A percentile compares a stretch with the other conserved stretches of the same genome.
Conservation (phyloP, 2,888 invertebrate species). For the Tiliacea aurago region DNA sequence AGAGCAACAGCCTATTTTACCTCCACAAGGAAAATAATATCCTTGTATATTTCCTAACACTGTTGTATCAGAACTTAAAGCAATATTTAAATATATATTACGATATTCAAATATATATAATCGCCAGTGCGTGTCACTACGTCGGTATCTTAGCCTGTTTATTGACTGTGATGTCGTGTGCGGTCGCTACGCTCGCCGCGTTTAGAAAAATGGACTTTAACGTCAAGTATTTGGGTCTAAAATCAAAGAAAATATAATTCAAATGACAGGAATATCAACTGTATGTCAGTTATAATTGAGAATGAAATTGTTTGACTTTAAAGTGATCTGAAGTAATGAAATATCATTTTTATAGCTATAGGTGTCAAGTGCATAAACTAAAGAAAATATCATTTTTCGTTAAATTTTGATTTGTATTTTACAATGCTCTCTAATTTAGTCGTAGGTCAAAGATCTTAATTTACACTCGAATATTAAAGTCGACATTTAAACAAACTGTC, state of each 20-base stretch:
- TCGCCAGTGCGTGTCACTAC: conserved; percentile 45
- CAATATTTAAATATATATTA: conserved; percentile 25
- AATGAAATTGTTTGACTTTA: conserved; percentile 19
- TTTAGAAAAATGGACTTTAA: conserved; percentile 35
- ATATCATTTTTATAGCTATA: conserved; percentile 49
- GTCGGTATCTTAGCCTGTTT: conserved; percentile 59
- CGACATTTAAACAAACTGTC: background rate
- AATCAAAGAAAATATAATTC: conserved; percentile 14
- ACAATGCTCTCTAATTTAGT: conserved; percentile 58
- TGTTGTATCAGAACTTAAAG: conserved; percentile 5
- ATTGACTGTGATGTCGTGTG: conserved; percentile 67
- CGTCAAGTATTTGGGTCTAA: conserved; percentile 9
- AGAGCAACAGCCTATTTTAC: background rate
- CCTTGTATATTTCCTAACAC: conserved; percentile 13
- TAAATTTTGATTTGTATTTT: conserved; percentile 42
- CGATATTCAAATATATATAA: conserved; percentile 19
- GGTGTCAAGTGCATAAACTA: conserved; percentile 29
- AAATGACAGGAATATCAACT: conserved; percentile 7
- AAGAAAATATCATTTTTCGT: conserved; percentile 2
- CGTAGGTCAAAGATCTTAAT: conserved; percentile 33
- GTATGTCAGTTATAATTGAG: conserved; percentile 7
- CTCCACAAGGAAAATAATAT: background rate
- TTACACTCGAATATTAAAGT: background rate
- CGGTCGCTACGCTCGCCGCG: conserved; percentile 55
- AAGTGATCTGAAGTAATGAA: conserved; percentile 17